Evolutionary conservation across 2,888 invertebrate species (phyloP), one percentile per base, ranked within the genome.

Genomic region (Hemithea aestivaria): DNA sequence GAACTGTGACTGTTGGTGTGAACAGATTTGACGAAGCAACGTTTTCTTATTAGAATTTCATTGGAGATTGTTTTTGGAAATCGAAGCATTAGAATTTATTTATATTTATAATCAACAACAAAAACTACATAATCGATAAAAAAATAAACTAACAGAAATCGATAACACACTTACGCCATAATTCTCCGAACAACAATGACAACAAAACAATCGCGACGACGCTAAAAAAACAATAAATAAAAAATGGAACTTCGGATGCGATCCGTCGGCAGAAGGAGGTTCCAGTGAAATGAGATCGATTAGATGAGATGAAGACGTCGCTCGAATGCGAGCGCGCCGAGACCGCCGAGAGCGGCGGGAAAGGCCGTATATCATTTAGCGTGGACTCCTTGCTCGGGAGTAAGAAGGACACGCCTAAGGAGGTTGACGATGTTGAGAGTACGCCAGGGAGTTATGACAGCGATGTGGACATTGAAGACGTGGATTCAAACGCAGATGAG

Each of bases 361-460:
- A 90, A 66, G 88, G 91, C 54, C 91, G 92, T 57, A 92, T 93
- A 64, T 92, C 92, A 45, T 93, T 93, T 73, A 93, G 92, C 77
- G 92, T 93, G 29, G 93, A 93, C 73, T 89, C 92, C 0, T 65
- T 93, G 10, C 68, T 93, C 21, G 79, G 83, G 12, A 69, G 82
- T 53, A 66, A 80, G 51, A 68, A 60, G 10, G 73, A 76, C 26
- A 59, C 73, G 1, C 71, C 74, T 49, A 79, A 80, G 44, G 87
- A 87, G 31, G 80, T 79, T 0, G 85, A 85, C 39, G 78, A 82
- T 44, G 73, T 73, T 2, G 73, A 70, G 50, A 72, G 75, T 1
- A 74, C 79, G 1, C 58, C 66, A 5, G 84, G 83, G 28, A 69
- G 74, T 0, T 84, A 84, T 27, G 88, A 88, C 30, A 84, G 85